Evolutionary conservation across 1,140 invertebrate species (phyloP), one percentile per base, ranked within the genome.

Genomic region (Drosophila lacteicornis): DNA sequence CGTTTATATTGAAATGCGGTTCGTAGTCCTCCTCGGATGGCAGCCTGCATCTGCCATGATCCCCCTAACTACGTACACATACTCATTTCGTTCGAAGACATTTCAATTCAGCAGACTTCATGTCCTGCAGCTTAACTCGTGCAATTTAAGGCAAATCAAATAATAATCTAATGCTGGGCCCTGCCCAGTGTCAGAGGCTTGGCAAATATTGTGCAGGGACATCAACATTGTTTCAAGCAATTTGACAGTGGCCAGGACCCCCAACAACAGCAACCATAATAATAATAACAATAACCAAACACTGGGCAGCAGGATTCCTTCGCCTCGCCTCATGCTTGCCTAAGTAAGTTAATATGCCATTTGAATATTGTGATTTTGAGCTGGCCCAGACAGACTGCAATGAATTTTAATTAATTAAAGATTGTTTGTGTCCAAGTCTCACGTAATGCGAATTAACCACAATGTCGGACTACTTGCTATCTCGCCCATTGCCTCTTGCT

Each of bases 351-450:
- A 87, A 87, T 87, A 88, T 87, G 84, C 73, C 84, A 87, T 87
- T 88, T 75, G 77, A 83, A 88, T 87, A 84, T 70, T 83, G 73
- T 80, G 84, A 88, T 80, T 80, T 59, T 59, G 65, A 74, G 47
- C 45, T 47, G 63, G 17, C 63, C 53, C 53, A 55, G 66, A 73
- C 55, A 69, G 46, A 47, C 58, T 58, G 53, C 58, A 51, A 84
- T 87, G 83, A 87, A 87, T 88, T 87, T 87, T 87, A 87, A 87
- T 87, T 87, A 87, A 88, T 87, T 88, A 77, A 88, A 88, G 73
- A 69, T 83, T 83, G 80, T 83, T 67, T 80, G 58, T 74, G 55
- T 69, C 55, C 58, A 57, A 46, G 60, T 79, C 80, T 77, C 60
- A 60, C 79, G 73, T 81, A 70, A 82, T 79, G 77, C 49, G 66